Evolutionary conservation across 2,797 vertebrate genomes (phyloP), one percentile per base, ranked within the genome.

Genomic region (Epinephelus coioides): DNA sequence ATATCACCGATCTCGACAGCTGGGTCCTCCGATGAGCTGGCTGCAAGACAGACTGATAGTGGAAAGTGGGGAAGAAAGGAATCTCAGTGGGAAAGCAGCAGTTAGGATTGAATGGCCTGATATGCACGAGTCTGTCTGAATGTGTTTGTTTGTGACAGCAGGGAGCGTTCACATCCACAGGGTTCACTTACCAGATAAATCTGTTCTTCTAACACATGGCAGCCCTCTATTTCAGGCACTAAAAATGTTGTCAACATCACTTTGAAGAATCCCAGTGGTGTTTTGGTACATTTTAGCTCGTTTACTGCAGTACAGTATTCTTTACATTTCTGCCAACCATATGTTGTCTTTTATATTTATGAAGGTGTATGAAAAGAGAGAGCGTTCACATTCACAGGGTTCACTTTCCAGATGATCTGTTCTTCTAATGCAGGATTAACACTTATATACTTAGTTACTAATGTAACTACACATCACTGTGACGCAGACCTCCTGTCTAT

Each of bases 1-100:
- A 59, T 53, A 63, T 60, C 68, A 38, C 53, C 11, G 70, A 9
- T 59, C 70, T 73, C 38, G 44, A 55, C 88, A 85, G 83, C 84
- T 87, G 86, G 11, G 64, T 69, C 69, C 71, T 79, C 19, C 0
- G 25, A 62, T 43, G 57, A 15, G 60, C 50, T 5, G 53, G 38
- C 78, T 40, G 55, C 50, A 59, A 76, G 47, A 72, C 74, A 68
- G 21, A 18, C 53, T 67, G 18, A 2, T 12, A 47, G 55, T 55
- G 46, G 70, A 75, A 51, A 55, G 49, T 43, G 40, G 40, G 12
- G 9, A 43, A 43, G 11, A 34, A 34, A 34, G 34, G 54, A 56
- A 47, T 72, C 70, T 70, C 69, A 40, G 34, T 23, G 46, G 60
- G 73, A 51, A 70, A 49, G 67, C 50, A 53, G 56, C 72, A 72